Base-by-base conservation (phyloP, 1,140 invertebrate genomes). In the Episyrphus balteatus region DNA sequence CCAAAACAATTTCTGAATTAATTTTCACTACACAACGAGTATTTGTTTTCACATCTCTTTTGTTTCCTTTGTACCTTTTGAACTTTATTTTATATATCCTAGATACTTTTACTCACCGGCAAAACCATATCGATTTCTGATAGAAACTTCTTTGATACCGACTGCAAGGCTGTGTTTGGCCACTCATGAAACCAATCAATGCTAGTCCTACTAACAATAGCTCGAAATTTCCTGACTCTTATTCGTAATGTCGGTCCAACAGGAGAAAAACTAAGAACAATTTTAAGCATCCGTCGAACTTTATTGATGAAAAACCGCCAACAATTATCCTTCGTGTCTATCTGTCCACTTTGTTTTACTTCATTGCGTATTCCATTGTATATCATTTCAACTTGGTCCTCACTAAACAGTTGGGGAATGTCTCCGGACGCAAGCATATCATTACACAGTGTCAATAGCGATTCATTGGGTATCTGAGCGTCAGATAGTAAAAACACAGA, bases 121-220 rank as follows among this genome's bases (percentile, higher is more conserved):
- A 92, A 62, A 36, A 81, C 76, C 11, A n/a, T 26, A 26, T 52
- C 76, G 21, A 90, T 80, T 67, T 91, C 84, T 37, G 76, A 70
- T 32, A 97, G 72, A 68, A 96, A 96, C 55, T 83, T 77, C 48
- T 77, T 76, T 36, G 90, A 92, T 1, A 98, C 93, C 38, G 90
- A 94, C 57, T 88, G 77, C 46, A 98, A 68, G 11, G 93, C 93
- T 57, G 91, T 82, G 62, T 82, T 78, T 1, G 93, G 92, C 92
- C 93, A 98, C 72, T 92, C 88, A 64, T 96, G 90, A 65, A 96
- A 96, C 92, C 92, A 98, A 68, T 96, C 83, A 46, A 96, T 94
- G 14, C 82, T 79, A 0, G 92, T 92, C 55, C 90, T 92, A 70
- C 91, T 96, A 14, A 92, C 83, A 19, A 98, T 75, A 3, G 92